phyloP scores from a whole-genome alignment of 2,797 vertebrate species.

The Syndactyla subalaris region DNA sequence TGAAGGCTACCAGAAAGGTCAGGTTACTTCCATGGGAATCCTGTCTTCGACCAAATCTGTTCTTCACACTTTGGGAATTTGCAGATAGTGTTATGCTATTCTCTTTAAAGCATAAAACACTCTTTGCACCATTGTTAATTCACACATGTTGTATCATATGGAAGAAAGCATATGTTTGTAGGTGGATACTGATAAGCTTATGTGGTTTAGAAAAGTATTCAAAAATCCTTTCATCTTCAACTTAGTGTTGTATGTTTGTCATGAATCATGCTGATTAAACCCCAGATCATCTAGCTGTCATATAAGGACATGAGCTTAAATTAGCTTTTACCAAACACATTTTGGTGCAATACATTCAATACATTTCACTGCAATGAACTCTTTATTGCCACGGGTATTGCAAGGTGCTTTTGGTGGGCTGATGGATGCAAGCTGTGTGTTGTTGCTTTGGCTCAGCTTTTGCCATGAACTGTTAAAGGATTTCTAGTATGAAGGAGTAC shows the following conservation, averaged over 20 bases:
- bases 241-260: neutral
- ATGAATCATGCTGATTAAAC: neutral
- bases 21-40: neutral
- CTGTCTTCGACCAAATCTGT: neutral
- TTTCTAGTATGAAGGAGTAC: neutral
- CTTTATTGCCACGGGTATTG: neutral
- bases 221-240: neutral
- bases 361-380: neutral
- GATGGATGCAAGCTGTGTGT: fast-evolving
- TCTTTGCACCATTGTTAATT: neutral
- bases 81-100: neutral
- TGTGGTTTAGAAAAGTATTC: neutral
- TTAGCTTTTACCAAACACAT: neutral
- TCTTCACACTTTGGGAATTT: neutral
- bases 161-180: slow-evolving; percentile 11
- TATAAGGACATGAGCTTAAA: neutral
- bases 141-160: neutral
- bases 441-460: neutral
- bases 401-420: neutral
- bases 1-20: neutral
- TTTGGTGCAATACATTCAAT: neutral
- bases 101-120: neutral
- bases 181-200: neutral
- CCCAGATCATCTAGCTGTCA: neutral
- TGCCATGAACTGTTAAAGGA: neutral